A percentile compares a stretch with the other conserved stretches of the same genome.
These are phyloP conservation scores for Spicauda simplicius DNA, from an alignment of 2,888 invertebrate species.

Conservation along the genomic window DNA sequence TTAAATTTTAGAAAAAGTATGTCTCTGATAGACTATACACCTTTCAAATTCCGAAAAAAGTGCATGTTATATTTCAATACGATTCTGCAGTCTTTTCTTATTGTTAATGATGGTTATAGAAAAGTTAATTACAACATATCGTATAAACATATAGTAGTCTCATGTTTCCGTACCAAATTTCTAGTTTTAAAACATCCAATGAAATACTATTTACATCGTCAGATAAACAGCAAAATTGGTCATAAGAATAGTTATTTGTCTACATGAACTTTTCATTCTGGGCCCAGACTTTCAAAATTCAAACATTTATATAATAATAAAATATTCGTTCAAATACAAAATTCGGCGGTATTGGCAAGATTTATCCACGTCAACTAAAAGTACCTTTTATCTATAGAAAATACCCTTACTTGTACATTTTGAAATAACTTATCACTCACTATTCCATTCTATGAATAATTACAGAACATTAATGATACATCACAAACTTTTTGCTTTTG, in stretches of 20 bases:
- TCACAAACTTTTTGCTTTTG: slow-evolving; percentile 51
- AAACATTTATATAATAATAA: not conserved
- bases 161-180: too few species aligned
- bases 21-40: not conserved
- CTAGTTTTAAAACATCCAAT: too few species aligned
- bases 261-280: slow-evolving; percentile 63
- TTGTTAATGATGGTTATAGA: too few species aligned
- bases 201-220: too few species aligned
- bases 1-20: not conserved
- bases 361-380: slow-evolving; percentile 59
- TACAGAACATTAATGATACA: slow-evolving; percentile 22
- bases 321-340: slow-evolving; percentile 9
- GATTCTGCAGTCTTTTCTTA: too few species aligned
- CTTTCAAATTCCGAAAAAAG: too few species aligned
- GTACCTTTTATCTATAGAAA: slow-evolving; percentile 49
- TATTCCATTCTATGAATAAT: slow-evolving; percentile 29
- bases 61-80: not conserved
- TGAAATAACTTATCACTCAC: slow-evolving; percentile 42
- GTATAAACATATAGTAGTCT: too few species aligned
- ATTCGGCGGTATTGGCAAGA: slow-evolving; percentile 60
- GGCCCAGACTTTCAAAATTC: slow-evolving; percentile 52
- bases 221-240: not conserved
- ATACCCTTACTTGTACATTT: slow-evolving; percentile 41
- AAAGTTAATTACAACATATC: too few species aligned
- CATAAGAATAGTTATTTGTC: too few species aligned